phyloP scores from a whole-genome alignment of 2,797 vertebrate species.

The Darevskia mixta region DNA sequence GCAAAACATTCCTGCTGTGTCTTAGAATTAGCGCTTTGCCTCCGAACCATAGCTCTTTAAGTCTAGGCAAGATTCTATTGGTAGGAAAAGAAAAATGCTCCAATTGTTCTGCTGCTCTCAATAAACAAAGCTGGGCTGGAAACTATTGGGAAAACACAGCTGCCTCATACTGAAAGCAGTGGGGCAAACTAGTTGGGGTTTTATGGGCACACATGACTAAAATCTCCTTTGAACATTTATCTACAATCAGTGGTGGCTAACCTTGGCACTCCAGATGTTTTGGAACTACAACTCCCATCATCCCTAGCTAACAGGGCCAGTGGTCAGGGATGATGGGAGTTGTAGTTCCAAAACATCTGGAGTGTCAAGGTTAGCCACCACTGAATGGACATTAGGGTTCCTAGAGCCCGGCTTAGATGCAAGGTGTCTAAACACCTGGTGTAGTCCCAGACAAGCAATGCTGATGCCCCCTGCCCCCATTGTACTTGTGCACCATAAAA shows the following conservation, averaged over 20 bases:
- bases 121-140: background rate
- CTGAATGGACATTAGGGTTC: background rate
- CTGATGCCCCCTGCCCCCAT: background rate
- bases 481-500: background rate
- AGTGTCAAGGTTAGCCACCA: too few species aligned
- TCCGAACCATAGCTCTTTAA: conserved; percentile 45
- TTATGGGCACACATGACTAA: background rate
- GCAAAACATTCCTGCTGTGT: conserved; percentile 51
- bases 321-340: too few species aligned
- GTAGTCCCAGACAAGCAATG: background rate
- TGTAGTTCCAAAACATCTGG: too few species aligned
- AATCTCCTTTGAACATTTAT: background rate
- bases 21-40: conserved; percentile 31
- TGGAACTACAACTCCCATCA: too few species aligned
- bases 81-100: background rate
- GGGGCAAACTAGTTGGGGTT: background rate
- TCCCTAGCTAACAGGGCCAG: too few species aligned
- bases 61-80: background rate
- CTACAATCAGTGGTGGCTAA: background rate
- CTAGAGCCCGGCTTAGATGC: background rate
- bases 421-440: background rate
- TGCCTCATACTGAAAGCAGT: background rate
- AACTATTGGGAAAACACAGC: background rate
- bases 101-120: background rate
- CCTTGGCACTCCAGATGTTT: too few species aligned